Evolutionary conservation across 2,797 vertebrate species (phyloP).

Genomic region (Bradypodion ventrale): DNA sequence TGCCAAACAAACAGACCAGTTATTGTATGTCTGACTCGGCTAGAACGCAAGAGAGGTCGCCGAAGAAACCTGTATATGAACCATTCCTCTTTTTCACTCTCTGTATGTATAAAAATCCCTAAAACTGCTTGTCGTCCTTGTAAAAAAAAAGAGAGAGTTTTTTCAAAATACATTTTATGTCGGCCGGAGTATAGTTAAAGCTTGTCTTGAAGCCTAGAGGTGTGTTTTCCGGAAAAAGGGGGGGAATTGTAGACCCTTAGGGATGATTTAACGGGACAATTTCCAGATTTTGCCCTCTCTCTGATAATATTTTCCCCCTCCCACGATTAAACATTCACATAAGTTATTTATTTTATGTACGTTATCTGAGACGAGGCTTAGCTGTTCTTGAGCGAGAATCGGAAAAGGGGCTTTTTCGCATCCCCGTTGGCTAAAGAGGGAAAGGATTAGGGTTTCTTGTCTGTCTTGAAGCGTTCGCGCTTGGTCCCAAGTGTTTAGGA

Average conservation of each 20-base stretch:
- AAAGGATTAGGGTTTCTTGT: no score
- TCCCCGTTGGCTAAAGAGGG: no score
- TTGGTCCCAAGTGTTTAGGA: not conserved
- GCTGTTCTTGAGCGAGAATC: not conserved
- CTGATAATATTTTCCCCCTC: constrained; percentile 56
- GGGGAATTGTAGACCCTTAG: not conserved
- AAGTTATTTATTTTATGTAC: constrained; percentile 16
- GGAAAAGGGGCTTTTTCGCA: not conserved
- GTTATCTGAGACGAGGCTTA: not conserved
- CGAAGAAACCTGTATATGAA: constrained; percentile 27
- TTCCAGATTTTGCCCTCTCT: constrained; percentile 49
- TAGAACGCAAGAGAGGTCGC: not conserved
- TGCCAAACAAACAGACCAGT: constrained; percentile 5
- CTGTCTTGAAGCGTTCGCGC: no score
- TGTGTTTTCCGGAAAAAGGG: not conserved
- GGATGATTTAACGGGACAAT: constrained; percentile 21
- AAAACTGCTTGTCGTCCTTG: constrained; percentile 62
- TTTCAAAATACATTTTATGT: constrained; percentile 66
- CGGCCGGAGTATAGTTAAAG: constrained; percentile 77
- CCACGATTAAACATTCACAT: constrained; percentile 62
- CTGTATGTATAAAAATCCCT: constrained; percentile 45
- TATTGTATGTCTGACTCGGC: not conserved
- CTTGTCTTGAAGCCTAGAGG: constrained; percentile 65
- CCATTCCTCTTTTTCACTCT: constrained; percentile 33
- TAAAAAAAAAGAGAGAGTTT: constrained; percentile 57